Evolutionary conservation across 92 coral and sea anemone species (phyloP), one percentile per base, ranked within the genome.

Genomic region (Metridium senile): DNA sequence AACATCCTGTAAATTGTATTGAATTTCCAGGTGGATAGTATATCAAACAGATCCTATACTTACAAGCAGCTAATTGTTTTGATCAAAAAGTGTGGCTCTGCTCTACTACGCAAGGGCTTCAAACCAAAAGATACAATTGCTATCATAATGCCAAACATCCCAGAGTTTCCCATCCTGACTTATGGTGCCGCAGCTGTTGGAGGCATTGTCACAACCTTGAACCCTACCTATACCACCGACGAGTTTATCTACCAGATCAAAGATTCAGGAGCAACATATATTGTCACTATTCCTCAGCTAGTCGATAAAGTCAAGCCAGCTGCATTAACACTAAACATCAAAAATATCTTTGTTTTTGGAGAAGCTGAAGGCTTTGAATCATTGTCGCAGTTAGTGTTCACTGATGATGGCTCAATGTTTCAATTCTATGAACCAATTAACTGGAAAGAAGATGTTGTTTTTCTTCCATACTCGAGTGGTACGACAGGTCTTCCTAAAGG

Each of bases 401-500:
- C 79, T 78, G 98, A 93, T 74, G 93, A 93, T 70, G 96, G 96
- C 18, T 58, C 74, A 22, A 54, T 69, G 28, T 93, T 88, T 79
- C 98, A 91, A 9, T 75, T 57, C n/a, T 71, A 78, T 66, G 87
- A 81, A 30, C 73, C 71, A 62, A 85, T 86, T 27, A 79, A 93
- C 79, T 78, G 86, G 46, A 89, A 81, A 63, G 90, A 93, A 31
- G 94, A 93, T 16, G 63, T 78, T 33, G 87, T 89, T 7, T 43
- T 63, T 33, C 35, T 93, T 21, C 90, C 91, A 1, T 93, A 87
- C 64, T 93, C 98, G 28, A 93, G 98, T 77, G 98, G 98, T 0
- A 93, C 98, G 18, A 93, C 98, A 32, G 98, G 98, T 9, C 49
- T 88, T 26, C 90, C 96, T 26, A 90, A 90, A 59, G 98, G 96